phyloP scores from a whole-genome alignment of 2,888 invertebrate genomes.

The Mesoligia furuncula region DNA sequence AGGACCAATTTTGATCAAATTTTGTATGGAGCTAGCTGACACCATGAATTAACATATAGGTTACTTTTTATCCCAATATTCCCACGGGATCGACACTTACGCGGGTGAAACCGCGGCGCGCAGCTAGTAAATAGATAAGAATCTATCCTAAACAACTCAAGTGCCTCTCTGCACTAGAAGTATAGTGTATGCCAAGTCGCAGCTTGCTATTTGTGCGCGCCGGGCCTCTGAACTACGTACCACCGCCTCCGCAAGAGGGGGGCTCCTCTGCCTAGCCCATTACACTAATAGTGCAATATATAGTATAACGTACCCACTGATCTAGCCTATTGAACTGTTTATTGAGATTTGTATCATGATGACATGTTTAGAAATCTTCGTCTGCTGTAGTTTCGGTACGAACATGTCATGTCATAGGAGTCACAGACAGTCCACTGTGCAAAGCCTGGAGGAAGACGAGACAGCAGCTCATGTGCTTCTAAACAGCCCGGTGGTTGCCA shows the following conservation, averaged over 20 bases:
- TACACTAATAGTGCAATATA: slow-evolving; percentile 59
- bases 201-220: slow-evolving; percentile 87
- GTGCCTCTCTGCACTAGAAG: slow-evolving; percentile 82
- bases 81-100: no score
- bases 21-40: no score
- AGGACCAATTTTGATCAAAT: no score
- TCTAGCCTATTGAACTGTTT: slow-evolving; percentile 49
- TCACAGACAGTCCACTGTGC: background rate
- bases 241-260: slow-evolving; percentile 58
- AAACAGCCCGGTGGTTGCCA: background rate
- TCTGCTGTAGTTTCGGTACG: background rate
- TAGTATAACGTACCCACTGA: slow-evolving; percentile 43
- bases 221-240: slow-evolving; percentile 83
- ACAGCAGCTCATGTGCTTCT: background rate
- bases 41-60: no score
- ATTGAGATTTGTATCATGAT: slow-evolving; percentile 48
- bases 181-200: slow-evolving; percentile 87
- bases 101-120: no score
- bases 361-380: background rate
- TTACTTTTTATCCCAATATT: no score
- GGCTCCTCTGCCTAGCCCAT: slow-evolving; percentile 40
- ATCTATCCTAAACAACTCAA: slow-evolving; percentile 52
- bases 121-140: background rate
- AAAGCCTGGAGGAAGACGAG: background rate
- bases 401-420: background rate